phyloP scores from a whole-genome alignment of 2,888 invertebrate species.

The Heteropelma amictum region DNA sequence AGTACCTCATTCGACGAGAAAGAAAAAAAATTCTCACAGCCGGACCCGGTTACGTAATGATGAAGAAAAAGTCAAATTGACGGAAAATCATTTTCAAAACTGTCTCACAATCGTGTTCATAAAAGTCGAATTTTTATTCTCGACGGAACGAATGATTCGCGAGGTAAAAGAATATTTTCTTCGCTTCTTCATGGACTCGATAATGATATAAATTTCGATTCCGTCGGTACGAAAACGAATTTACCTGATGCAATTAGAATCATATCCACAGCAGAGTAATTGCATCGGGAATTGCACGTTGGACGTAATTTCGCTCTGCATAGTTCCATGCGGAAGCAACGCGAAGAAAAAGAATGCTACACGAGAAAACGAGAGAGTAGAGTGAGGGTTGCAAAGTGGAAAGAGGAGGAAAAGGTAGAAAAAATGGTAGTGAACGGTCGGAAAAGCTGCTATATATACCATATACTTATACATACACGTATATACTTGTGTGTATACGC shows the following conservation, averaged over 20 bases:
- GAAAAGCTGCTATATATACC: constrained; percentile 1
- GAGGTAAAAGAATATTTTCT: too few relatives aligned
- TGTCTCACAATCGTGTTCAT: too few relatives aligned
- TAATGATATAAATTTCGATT: too few relatives aligned
- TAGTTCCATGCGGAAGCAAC: constrained; percentile 20
- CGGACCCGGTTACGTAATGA: too few relatives aligned
- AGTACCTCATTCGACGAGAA: too few relatives aligned
- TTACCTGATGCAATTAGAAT: neutral
- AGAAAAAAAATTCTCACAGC: too few relatives aligned
- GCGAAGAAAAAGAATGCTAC: constrained; percentile 16
- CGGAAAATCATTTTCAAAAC: too few relatives aligned
- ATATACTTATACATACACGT: neutral
- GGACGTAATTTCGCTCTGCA: neutral
- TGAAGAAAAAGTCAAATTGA: too few relatives aligned
- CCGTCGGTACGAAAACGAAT: neutral
- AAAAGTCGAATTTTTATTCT: too few relatives aligned
- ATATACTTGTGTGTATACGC: constrained; percentile 1
- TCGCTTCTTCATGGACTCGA: too few relatives aligned
- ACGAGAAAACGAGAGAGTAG: constrained; percentile 28
- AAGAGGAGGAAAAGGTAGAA: constrained; percentile 11
- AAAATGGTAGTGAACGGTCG: constrained; percentile 44
- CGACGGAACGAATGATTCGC: too few relatives aligned
- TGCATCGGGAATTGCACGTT: too few relatives aligned
- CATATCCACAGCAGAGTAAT: neutral
- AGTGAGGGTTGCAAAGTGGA: constrained; percentile 1